A percentile compares a stretch with the other conserved stretches of the same genome.
Conservation (phyloP, 2,113 vertebrate species). For the Eurystomus gularis region DNA sequence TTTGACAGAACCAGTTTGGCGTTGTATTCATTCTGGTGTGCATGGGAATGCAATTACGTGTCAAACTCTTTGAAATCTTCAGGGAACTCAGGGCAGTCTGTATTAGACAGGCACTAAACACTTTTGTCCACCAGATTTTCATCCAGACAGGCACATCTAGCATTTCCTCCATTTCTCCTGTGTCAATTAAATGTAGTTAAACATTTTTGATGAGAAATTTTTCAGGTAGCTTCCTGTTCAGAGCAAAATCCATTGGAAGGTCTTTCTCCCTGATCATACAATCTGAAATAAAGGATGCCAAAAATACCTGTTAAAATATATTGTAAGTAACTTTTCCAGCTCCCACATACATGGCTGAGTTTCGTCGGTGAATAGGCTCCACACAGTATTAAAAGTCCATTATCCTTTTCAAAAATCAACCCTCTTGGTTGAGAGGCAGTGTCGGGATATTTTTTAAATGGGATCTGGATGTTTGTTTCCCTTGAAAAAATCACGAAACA, state of each 20-base stretch:
- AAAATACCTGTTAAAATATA: slow-evolving; percentile 5
- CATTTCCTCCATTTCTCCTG: neutral
- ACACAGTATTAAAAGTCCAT: neutral
- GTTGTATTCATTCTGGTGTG: neutral
- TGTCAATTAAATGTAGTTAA: slow-evolving; percentile 14
- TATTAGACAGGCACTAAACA: neutral
- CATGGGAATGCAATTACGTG: slow-evolving; percentile 44
- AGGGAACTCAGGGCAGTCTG: neutral
- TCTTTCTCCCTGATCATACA: neutral
- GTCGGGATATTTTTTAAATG: neutral
- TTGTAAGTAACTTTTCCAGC: neutral
- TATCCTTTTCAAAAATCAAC: slow-evolving; percentile 1
- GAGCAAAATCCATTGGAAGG: slow-evolving; percentile 23
- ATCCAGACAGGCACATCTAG: neutral
- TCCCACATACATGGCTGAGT: neutral
- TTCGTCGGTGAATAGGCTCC: neutral
- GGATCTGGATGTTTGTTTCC: neutral
- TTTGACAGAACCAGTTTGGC: slow-evolving; percentile 14
- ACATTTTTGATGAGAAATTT: neutral
- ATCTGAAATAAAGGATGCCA: slow-evolving; percentile 26
- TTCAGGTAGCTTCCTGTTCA: neutral
- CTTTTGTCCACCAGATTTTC: neutral
- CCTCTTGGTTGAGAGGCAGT: neutral
- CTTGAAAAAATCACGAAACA: neutral
- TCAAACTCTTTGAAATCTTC: slow-evolving; percentile 46